Percentiles rank a stretch among this genome's conserved stretches.
Evolutionary conservation across 2,113 vertebrate genomes (phyloP).

Genomic region (Eurypyga helias): DNA sequence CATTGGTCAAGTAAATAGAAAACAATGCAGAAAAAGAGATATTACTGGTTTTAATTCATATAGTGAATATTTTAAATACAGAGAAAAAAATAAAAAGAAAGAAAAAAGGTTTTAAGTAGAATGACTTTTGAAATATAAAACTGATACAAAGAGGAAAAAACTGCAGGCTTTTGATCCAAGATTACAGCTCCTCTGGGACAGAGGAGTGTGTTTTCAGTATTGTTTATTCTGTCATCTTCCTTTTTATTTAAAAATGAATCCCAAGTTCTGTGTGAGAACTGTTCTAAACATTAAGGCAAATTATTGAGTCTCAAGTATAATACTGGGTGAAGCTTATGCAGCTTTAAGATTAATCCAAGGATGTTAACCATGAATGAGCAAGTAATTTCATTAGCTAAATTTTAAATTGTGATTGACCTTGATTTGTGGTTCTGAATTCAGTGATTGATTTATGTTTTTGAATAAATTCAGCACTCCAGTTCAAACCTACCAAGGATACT

Average conservation of each 20-base stretch:
- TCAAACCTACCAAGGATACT: not conserved
- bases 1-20: not conserved
- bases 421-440: slow-evolving; percentile 2
- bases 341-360: not conserved
- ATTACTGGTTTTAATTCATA: not conserved
- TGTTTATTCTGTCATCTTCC: not conserved
- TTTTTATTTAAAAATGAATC: not conserved
- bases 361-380: not conserved
- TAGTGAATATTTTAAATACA: not conserved
- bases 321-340: slow-evolving; percentile 10
- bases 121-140: not conserved
- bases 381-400: slow-evolving; percentile 10
- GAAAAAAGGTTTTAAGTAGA: not conserved
- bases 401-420: slow-evolving; percentile 2
- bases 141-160: not conserved
- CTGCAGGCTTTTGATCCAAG: not conserved
- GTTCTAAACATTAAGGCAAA: slow-evolving; percentile 10
- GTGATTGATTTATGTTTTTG: not conserved
- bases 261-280: slow-evolving; percentile 12
- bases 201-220: not conserved
- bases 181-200: not conserved
- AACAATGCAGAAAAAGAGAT: not conserved
- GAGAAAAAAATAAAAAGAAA: not conserved
- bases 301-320: not conserved
- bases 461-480: not conserved